Evolutionary conservation across 2,113 vertebrate species (phyloP).

Genomic region (Callipepla squamata): DNA sequence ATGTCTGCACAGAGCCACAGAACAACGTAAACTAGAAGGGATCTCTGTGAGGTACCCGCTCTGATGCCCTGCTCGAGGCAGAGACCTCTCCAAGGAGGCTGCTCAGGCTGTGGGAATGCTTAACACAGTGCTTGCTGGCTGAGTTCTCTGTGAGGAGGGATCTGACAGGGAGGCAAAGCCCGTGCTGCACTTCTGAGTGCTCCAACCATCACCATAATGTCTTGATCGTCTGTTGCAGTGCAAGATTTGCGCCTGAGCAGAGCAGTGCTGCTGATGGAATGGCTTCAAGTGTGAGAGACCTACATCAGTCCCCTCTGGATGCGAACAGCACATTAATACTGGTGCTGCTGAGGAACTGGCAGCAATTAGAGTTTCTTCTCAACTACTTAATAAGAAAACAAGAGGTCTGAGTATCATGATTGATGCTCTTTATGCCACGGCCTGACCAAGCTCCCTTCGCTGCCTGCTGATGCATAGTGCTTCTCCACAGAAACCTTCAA

Average conservation of each 20-base stretch:
- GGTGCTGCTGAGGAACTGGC: slow-evolving; percentile 6
- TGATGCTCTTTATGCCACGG: background rate
- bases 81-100: background rate
- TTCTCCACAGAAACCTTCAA: background rate
- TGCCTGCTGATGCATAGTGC: background rate
- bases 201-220: fast-evolving
- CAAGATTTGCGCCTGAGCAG: background rate
- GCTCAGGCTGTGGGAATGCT: background rate
- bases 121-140: background rate
- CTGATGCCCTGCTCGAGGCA: background rate
- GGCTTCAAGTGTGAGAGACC: fast-evolving
- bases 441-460: background rate
- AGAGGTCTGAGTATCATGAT: background rate
- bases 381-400: slow-evolving; percentile 13
- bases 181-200: fast-evolving
- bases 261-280: background rate
- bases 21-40: background rate
- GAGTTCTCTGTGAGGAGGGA: background rate
- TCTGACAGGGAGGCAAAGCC: background rate
- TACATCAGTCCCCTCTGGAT: background rate
- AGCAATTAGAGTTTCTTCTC: background rate
- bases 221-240: background rate
- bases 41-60: background rate
- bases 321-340: background rate
- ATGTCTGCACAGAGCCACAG: background rate